Percentiles rank a stretch among this genome's conserved stretches.
These are phyloP conservation scores for Diabrotica virgifera DNA, from an alignment of 1,140 invertebrate genomes.

Conservation along the genomic window DNA sequence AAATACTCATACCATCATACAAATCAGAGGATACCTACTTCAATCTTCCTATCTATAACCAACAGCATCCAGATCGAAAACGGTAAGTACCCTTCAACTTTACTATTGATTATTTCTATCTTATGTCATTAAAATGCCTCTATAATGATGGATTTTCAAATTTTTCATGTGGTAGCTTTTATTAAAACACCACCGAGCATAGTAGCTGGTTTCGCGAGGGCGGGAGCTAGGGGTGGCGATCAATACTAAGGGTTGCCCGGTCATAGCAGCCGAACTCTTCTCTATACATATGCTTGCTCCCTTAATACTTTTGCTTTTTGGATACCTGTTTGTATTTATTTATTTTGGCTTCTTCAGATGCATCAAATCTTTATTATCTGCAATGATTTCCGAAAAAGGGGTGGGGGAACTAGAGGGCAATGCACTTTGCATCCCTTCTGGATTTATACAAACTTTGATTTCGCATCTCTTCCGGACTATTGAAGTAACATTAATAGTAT, in stretches of 20 bases:
- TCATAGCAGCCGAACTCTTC: neutral
- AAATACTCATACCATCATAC: conserved; percentile 29
- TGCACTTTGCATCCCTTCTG: too few relatives aligned
- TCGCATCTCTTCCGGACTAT: too few relatives aligned
- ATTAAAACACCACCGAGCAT: neutral
- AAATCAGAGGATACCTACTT: conserved; percentile 21
- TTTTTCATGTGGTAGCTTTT: neutral
- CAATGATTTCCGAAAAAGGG: too few relatives aligned
- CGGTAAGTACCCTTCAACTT: conserved; percentile 24
- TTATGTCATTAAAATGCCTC: neutral
- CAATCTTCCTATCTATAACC: conserved; percentile 28
- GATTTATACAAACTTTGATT: too few relatives aligned
- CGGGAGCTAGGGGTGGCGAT: neutral
- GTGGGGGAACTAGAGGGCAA: too few relatives aligned
- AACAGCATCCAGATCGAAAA: conserved; percentile 27
- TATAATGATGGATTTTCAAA: neutral
- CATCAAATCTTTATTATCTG: too few relatives aligned
- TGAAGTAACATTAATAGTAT: too few relatives aligned
- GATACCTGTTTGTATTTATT: too few relatives aligned
- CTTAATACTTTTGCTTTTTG: too few relatives aligned
- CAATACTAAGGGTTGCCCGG: neutral
- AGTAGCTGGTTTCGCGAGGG: conserved; percentile 1
- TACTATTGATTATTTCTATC: neutral
- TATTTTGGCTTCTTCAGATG: too few relatives aligned
- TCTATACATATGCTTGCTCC: neutral